Evolutionary conservation across 2,888 invertebrate species (phyloP), one percentile per base, ranked within the genome.

Genomic region (Euclidia mi): DNA sequence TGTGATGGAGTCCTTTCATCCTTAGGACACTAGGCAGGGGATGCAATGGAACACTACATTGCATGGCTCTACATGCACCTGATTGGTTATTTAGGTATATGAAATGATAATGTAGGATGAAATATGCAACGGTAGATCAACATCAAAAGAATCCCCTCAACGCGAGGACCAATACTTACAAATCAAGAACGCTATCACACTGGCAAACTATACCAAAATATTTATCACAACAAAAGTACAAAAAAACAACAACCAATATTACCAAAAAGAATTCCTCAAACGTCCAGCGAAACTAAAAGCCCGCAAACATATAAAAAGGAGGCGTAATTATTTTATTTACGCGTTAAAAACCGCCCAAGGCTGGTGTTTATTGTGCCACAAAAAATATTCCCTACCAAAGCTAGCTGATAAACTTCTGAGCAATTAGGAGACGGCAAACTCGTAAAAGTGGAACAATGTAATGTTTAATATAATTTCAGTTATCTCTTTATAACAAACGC

Each of bases 391-490:
- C 43, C 47, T 32, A n/a, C 28, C 11, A 34, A 42, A 59, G 17
- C 41, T 42, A 49, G 44, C 49, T 76, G 66, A 74, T 73, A 78
- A 60, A 65, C 55, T 65, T 56, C 56, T 46, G 48, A 56, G 70
- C 64, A 78, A 75, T 78, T 76, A 76, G 42, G 50, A 37, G 51
- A 42, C 40, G 48, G n/a, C 35, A 40, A 32, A 12, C 45, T 72
- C 70, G 65, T 70, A 72, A 70, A 71, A 70, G 47, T 70, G 60
- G 55, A 64, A 67, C 64, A 57, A 51, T 47, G 55, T 50, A 57
- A 66, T 56, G 37, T 41, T 40, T 56, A 49, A 53, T 57, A 46
- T 68, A 68, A 64, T 71, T 53, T 68, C 47, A 57, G 60, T 71
- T 71, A 70, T 68, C 55, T 71, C 38, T 63, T 71, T 53, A 51